Base-by-base conservation (phyloP, 2,888 invertebrate species). In the Dicroscelio sp. region DNA sequence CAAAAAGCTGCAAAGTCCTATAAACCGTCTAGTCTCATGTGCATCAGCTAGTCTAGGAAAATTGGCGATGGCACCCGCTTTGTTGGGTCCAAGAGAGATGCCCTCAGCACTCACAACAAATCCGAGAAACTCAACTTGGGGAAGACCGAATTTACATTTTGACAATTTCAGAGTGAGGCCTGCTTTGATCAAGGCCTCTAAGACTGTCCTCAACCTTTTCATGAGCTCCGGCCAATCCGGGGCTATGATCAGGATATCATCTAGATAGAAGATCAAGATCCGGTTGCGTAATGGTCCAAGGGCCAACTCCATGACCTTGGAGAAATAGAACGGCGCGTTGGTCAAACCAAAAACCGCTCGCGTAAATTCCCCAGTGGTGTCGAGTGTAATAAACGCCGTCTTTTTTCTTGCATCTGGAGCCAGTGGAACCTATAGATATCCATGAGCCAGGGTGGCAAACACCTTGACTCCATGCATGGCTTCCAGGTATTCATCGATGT, bases 401-500 rank as follows among this genome's bases (percentile, higher is more conserved):
- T 71, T 92, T 17, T 27, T 52, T 1, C 79, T 35, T 0, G 65
- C 79, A 65, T 38, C 27, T 3, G 43, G 43, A 6, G 79, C 12
- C 0, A 90, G 90, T 83, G 30, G 90, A 65, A 10, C 82, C 88
- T 73, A 52, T 3, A 73, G 17, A 30, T 73, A 52, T 12, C 78
- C 78, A 25, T 25, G 25, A 8, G 25, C 76, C 1, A 88, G 27
- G 0, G 52, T 69, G 0, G 69, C 78, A 27, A 90, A 88, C 0
- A 88, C 0, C 17, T 67, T 76, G 1, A 67, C 73, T 6, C 58
- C 84, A 6, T 23, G 23, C 17, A 91, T 52, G 12, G 76, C 55
- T 17, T 83, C 89, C 3, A 92, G 33, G 30, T 90, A 79, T 8
- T 90, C 92, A 23, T 92, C 84, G 10, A 93, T 69, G 43, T 88